Evolutionary conservation across 2,113 vertebrate genomes (phyloP).

Genomic region (Chionomys nivalis): DNA sequence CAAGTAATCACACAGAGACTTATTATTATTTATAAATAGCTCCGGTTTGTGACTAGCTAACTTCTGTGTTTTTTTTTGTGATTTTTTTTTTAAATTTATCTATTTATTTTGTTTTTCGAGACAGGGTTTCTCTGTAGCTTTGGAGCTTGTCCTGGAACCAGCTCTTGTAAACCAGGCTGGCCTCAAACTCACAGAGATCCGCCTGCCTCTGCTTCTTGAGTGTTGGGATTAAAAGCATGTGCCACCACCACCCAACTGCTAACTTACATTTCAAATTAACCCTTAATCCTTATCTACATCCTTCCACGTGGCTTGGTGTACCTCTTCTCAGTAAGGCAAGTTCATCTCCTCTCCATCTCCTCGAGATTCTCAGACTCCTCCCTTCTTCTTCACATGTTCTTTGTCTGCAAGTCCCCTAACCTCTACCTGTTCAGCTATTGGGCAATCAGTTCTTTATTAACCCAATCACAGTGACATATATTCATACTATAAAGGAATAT

Average conservation of each 20-base stretch:
- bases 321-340: background rate
- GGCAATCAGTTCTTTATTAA: background rate
- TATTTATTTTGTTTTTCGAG: no score
- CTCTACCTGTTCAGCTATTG: background rate
- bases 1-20: background rate
- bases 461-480: background rate
- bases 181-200: no score
- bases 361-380: background rate
- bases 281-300: background rate
- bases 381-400: background rate
- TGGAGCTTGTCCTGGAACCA: no score
- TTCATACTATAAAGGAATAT: background rate
- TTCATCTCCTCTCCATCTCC: background rate
- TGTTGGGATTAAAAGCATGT: no score
- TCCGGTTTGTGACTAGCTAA: background rate
- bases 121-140: no score
- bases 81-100: no score
- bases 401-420: background rate
- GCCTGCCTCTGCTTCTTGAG: no score
- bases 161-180: no score
- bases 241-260: background rate
- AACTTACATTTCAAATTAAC: background rate
- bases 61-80: no score
- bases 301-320: background rate
- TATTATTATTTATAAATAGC: background rate